Evolutionary conservation across 2,113 vertebrate species (phyloP).

Genomic region (Percina caprodes): DNA sequence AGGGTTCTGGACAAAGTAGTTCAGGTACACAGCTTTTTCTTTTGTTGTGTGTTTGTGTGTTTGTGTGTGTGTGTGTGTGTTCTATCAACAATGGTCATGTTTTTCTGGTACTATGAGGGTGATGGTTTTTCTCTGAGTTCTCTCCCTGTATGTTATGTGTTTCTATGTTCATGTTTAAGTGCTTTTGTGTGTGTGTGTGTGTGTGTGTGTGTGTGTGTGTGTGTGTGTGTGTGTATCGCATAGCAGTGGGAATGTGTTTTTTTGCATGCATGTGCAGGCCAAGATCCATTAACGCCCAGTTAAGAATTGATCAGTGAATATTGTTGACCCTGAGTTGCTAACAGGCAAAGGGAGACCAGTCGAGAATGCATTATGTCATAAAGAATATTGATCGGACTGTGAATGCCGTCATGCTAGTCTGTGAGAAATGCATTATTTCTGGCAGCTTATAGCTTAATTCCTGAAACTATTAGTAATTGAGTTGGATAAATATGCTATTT

Average conservation of each 20-base stretch:
- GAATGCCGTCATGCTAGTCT: constrained; percentile 46
- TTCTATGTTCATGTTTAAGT: constrained; percentile 1
- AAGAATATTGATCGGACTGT: constrained; percentile 72
- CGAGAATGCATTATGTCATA: constrained; percentile 78
- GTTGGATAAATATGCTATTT: neutral
- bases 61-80: neutral
- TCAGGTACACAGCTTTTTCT: constrained; percentile 80
- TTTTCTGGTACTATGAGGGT: neutral
- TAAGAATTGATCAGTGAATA: constrained; percentile 58
- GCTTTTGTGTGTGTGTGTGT: no score
- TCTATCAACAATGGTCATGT: neutral
- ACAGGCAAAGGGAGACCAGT: constrained; percentile 54
- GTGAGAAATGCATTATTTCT: constrained; percentile 56
- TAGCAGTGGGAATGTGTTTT: neutral
- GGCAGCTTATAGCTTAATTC: constrained; percentile 26
- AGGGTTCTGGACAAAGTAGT: constrained; percentile 85
- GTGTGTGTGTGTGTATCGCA: neutral
- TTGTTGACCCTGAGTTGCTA: constrained; percentile 26
- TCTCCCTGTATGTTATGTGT: neutral
- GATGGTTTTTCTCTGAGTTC: neutral
- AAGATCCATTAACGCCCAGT: constrained; percentile 61
- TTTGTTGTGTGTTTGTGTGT: neutral
- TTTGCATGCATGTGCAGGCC: constrained; percentile 18
- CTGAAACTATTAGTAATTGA: constrained; percentile 31
- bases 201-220: no score